Conservation (phyloP, 2,797 vertebrate species). For the Catamblyrhynchus diadema region DNA sequence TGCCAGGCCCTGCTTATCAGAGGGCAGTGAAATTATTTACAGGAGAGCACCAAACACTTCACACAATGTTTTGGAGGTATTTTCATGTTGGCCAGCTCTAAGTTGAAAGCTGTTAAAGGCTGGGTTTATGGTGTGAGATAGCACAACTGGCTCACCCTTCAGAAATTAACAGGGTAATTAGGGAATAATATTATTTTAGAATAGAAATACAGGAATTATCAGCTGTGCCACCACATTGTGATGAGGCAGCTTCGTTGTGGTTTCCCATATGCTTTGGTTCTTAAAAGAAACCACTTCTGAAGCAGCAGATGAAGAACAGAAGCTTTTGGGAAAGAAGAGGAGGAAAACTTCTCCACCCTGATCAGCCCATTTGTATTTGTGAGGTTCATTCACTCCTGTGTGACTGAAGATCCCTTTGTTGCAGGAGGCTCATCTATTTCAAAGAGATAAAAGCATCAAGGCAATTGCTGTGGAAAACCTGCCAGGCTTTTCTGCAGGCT, state of each 20-base stretch:
- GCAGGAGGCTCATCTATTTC: background rate
- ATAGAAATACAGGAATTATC: background rate
- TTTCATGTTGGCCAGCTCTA: background rate
- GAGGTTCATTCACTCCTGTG: background rate
- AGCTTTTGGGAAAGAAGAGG: background rate
- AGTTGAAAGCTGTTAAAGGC: background rate
- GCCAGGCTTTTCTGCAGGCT: conserved; percentile 30
- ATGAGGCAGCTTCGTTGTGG: background rate
- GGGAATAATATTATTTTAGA: background rate
- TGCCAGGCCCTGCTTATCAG: background rate
- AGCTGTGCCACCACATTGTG: background rate
- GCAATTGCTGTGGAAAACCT: conserved; percentile 11
- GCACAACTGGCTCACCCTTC: background rate
- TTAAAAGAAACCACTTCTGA: background rate
- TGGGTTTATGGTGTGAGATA: background rate
- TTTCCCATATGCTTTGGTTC: background rate
- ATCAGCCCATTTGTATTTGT: background rate
- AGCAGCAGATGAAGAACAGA: background rate
- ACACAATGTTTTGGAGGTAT: accelerated
- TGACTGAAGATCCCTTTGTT: conserved; percentile 32
- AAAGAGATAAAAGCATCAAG: conserved; percentile 29
- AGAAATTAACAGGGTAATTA: background rate
- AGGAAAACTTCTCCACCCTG: background rate
- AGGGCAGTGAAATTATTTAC: background rate
- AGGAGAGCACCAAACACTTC: background rate